Percentiles rank a stretch among this genome's conserved stretches.
Evolutionary conservation across 1,140 invertebrate species (phyloP).

Genomic region (Phthorimaea operculella): DNA sequence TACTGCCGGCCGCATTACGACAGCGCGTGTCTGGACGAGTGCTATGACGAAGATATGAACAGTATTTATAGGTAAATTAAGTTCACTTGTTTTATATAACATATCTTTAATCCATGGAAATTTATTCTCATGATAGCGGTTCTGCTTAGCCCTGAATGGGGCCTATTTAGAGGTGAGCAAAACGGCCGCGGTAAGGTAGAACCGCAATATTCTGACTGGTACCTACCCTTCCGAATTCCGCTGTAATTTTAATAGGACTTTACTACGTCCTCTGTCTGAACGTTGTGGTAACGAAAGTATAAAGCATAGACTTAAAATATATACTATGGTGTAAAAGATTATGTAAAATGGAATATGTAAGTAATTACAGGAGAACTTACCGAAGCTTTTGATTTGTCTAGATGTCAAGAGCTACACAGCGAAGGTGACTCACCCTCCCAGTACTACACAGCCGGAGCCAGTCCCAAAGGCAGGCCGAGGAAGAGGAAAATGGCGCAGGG

Average conservation of each 20-base stretch:
- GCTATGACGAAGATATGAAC: slow-evolving; percentile 69
- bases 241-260: no score
- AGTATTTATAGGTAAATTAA: slow-evolving; percentile 49
- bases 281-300: no score
- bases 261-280: no score
- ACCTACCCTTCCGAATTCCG: no score
- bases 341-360: no score
- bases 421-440: slow-evolving; percentile 71
- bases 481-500: slow-evolving; percentile 77
- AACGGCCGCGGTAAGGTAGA: no score
- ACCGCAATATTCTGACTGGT: no score
- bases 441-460: slow-evolving; percentile 70
- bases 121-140: not conserved
- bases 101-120: no score
- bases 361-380: no score
- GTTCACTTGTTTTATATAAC: no score
- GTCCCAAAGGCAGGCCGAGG: slow-evolving; percentile 84
- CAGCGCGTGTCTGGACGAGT: slow-evolving; percentile 64
- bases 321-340: no score
- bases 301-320: no score
- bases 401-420: slow-evolving; percentile 62
- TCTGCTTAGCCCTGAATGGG: not conserved
- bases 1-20: slow-evolving; percentile 78
- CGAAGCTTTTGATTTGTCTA: slow-evolving; percentile 10
- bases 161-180: not conserved